Evolutionary conservation across 2,797 vertebrate species (phyloP).

Genomic region (Prionace glauca): DNA sequence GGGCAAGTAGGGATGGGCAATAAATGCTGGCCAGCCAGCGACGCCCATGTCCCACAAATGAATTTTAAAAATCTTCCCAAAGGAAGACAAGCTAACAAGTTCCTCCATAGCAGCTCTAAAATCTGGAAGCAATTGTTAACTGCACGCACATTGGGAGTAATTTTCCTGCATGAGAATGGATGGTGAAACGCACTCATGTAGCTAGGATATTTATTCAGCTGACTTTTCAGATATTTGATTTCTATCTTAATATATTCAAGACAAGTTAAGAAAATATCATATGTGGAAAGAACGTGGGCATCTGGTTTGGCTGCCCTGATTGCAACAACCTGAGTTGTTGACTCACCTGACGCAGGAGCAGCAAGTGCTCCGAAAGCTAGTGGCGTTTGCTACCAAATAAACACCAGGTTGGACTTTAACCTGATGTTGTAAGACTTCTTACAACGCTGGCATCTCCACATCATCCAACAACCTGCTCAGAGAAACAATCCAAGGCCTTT

Average conservation of each 20-base stretch:
- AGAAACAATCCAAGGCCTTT: neutral
- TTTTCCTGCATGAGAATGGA: neutral
- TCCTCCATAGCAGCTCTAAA: neutral
- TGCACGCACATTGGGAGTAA: neutral
- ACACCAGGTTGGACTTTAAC: too few species aligned
- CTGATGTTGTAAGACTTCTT: too few species aligned
- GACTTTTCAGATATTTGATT: neutral
- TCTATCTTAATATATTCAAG: neutral
- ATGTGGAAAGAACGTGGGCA: neutral
- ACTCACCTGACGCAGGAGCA: too few species aligned
- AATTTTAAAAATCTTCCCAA: neutral
- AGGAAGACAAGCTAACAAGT: neutral
- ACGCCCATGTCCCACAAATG: too few species aligned
- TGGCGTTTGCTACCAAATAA: too few species aligned
- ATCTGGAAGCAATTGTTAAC: neutral
- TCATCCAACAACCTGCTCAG: neutral
- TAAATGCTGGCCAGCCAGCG: too few species aligned
- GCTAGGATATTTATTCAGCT: neutral
- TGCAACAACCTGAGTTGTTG: neutral
- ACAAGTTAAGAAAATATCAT: neutral
- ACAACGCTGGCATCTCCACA: too few species aligned
- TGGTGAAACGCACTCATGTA: neutral
- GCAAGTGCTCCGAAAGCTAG: too few species aligned
- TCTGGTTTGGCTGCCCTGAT: neutral
- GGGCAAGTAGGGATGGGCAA: too few species aligned